A percentile compares a stretch with the other conserved stretches of the same genome.
Evolutionary conservation across 2,797 vertebrate species (phyloP).

Genomic region (Arctocebus calabarensis): DNA sequence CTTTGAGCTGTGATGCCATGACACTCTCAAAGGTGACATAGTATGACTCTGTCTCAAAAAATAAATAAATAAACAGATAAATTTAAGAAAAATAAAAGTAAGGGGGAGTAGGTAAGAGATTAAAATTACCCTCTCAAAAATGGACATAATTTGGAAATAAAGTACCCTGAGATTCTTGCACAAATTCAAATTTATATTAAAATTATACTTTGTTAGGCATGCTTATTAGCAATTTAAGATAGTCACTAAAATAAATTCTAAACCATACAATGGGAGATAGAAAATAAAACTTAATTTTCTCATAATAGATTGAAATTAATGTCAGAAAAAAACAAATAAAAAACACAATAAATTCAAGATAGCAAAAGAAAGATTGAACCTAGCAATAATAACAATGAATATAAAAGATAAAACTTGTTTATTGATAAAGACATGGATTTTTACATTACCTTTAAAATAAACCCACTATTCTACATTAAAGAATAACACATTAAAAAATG

Average conservation of each 20-base stretch:
- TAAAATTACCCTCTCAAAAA: not conserved
- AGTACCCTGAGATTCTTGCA: not conserved
- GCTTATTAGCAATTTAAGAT: not conserved
- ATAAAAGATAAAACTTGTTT: not conserved
- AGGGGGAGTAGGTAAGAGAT: not conserved
- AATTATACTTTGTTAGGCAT: not conserved
- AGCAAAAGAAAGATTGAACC: not conserved
- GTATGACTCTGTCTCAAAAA: no score
- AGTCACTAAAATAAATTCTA: not conserved
- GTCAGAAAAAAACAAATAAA: not conserved
- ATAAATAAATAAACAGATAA: no score
- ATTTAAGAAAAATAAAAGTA: not conserved
- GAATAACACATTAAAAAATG: not conserved
- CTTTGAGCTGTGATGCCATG: no score
- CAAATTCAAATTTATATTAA: not conserved
- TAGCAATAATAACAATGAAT: not conserved
- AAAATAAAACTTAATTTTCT: not conserved
- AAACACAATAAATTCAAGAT: not conserved
- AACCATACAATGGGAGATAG: not conserved
- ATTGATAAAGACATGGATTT: not conserved
- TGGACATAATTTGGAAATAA: not conserved
- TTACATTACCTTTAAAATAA: not conserved
- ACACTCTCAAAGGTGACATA: no score
- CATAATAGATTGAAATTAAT: not conserved
- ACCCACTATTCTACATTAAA: not conserved